A percentile compares a stretch with the other conserved stretches of the same genome.
Conservation (phyloP, 2,797 vertebrate species). For the Stomatorhinus walkeri region DNA sequence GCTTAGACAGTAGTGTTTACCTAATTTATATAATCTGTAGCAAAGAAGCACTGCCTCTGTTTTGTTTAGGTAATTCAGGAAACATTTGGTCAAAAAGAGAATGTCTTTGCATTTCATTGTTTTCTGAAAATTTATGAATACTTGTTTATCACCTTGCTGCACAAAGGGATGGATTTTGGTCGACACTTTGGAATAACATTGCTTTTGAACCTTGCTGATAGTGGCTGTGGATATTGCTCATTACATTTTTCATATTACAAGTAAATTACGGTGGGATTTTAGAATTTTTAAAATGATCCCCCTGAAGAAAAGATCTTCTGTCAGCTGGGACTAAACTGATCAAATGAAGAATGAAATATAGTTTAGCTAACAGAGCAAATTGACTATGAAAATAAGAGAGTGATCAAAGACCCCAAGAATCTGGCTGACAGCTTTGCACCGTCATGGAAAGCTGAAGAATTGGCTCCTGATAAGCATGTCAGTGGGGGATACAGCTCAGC, state of each 20-base stretch:
- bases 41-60: not conserved
- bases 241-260: conserved; percentile 2
- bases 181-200: not conserved
- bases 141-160: not conserved
- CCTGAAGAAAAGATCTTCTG: not conserved
- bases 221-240: not conserved
- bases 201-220: not conserved
- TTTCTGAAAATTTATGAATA: not conserved
- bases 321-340: not conserved
- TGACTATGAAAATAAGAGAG: not conserved
- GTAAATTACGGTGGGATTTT: conserved; percentile 1
- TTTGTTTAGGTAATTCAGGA: not conserved
- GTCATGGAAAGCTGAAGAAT: not conserved
- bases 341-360: not conserved
- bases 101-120: not conserved
- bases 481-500: not conserved
- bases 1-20: not conserved
- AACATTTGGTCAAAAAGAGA: not conserved
- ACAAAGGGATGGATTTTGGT: not conserved
- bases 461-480: not conserved
- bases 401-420: not conserved
- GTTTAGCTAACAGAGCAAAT: not conserved
- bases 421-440: not conserved
- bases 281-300: not conserved
- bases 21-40: not conserved